These are phyloP conservation scores for Heliothis peltigera DNA, from an alignment of 2,888 invertebrate genomes.

Conservation along the genomic window DNA sequence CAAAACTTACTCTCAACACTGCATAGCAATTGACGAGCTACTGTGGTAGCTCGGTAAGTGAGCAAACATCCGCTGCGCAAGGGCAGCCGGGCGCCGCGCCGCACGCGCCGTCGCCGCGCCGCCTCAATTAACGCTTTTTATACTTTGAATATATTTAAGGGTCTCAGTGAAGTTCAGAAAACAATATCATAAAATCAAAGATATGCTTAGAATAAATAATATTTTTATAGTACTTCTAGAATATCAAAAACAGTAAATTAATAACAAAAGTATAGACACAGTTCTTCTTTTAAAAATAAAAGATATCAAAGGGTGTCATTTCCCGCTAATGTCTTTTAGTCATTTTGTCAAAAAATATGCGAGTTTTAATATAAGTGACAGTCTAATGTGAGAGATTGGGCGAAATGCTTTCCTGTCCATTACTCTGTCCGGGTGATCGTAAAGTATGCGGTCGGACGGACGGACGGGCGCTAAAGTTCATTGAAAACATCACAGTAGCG, in stretches of 20 bases:
- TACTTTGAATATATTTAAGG: slow-evolving; percentile 8
- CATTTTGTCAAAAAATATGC: slow-evolving; percentile 53
- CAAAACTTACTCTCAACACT: slow-evolving; percentile 34
- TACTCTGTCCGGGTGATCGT: slow-evolving; percentile 49
- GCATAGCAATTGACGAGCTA: slow-evolving; percentile 42
- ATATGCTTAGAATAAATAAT: too few species aligned
- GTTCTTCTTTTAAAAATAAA: slow-evolving; percentile 20
- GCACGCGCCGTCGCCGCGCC: slow-evolving; percentile 41
- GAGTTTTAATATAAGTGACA: slow-evolving; percentile 45
- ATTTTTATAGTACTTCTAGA: background rate
- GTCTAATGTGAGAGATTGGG: slow-evolving; percentile 57
- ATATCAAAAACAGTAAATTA: slow-evolving; percentile 24
- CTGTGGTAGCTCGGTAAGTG: slow-evolving; percentile 44
- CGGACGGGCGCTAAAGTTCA: slow-evolving; percentile 41
- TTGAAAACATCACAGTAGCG: slow-evolving; percentile 52
- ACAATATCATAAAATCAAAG: too few species aligned
- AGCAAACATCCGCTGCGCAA: slow-evolving; percentile 59
- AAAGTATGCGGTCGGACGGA: slow-evolving; percentile 38
- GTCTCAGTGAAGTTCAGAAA: too few species aligned
- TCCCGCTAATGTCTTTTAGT: slow-evolving; percentile 45
- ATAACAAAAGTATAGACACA: slow-evolving; percentile 23
- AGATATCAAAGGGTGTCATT: slow-evolving; percentile 47
- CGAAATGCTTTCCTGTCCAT: slow-evolving; percentile 60
- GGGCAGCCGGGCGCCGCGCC: slow-evolving; percentile 39
- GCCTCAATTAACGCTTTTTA: slow-evolving; percentile 32